Evolutionary conservation across 2,113 vertebrate species (phyloP), one percentile per base, ranked within the genome.

Genomic region (Riparia riparia): DNA sequence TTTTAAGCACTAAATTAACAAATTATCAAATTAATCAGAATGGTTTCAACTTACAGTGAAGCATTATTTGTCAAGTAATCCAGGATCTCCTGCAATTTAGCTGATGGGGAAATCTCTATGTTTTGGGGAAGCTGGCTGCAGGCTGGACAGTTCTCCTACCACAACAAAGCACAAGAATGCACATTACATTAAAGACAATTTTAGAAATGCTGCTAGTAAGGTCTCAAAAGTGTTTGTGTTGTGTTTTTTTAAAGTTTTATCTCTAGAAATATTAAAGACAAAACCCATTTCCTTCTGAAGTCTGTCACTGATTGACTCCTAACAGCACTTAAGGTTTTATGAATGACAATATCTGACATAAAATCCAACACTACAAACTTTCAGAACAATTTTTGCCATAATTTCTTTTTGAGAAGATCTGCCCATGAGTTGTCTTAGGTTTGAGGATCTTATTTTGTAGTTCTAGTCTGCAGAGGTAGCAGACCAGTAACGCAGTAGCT

Each of bases 111-210:
- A 96, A 99, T 99, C 87, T 98, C 98, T 82, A 99, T 97, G 73
- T 99, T 99, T 83, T 99, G 99, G 44, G 99, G 99, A 84, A 99
- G 98, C 11, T 99, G 99, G 96, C 99, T 99, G 96, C 99, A 99
- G 10, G 99, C 99, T 15, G 99, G 98, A 95, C 99, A 99, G 87
- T 99, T 99, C 74, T 99, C 98, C 98, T 98, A 82, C 7, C 93
- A 79, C 32, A 66, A 95, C 26, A 57, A 7, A 82, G 20, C 71
- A 57, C 7, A 92, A 9, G 44, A 88, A 82, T 6, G 6, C 31
- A 80, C 0, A 1, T 72, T 37, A 65, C 4, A 2, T 68, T 57
- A 78, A 66, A 44, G 16, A 42, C 4, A 0, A 17, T 66, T 91
- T 65, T 32, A 8, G 39, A 95, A 86, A 81, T 21, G 28, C 49